These are phyloP conservation scores for Aepyceros melampus DNA, from an alignment of 2,113 vertebrate species.

Conservation along the genomic window DNA sequence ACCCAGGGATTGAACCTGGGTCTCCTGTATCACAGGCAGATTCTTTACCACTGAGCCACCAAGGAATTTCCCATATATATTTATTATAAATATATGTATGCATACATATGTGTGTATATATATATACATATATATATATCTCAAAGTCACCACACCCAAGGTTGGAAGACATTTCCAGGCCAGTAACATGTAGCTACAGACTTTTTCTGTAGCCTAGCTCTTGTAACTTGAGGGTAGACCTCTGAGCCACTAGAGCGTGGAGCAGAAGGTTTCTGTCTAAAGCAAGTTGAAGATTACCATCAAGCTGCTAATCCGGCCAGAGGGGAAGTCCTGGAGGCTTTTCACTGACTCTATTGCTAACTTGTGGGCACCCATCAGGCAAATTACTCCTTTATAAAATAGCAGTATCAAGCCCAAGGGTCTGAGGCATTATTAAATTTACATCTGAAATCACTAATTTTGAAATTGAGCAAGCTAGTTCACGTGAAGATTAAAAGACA, in stretches of 20 bases:
- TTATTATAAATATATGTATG: not conserved
- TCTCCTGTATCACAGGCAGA: not conserved
- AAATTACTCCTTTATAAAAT: not conserved
- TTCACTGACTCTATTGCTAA: not conserved
- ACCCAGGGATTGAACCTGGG: not conserved
- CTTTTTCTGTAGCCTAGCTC: not conserved
- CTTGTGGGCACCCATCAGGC: not conserved
- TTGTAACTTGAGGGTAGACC: not conserved
- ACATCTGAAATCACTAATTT: not conserved
- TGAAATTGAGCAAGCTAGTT: not conserved
- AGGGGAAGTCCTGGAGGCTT: not conserved
- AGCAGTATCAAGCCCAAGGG: not conserved
- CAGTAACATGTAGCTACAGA: not conserved
- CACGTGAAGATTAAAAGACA: not conserved
- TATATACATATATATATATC: accelerated
- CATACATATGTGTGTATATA: no score
- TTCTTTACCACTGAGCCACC: not conserved
- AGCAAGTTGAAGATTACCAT: not conserved
- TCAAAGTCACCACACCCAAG: not conserved
- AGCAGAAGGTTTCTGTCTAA: not conserved
- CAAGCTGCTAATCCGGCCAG: not conserved
- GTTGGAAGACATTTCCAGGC: not conserved
- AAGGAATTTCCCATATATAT: not conserved
- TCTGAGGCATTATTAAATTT: not conserved
- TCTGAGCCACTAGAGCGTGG: not conserved